These are phyloP conservation scores for Rhopalosiphum nymphaeae DNA, from an alignment of 2,888 invertebrate species.

Conservation along the genomic window DNA sequence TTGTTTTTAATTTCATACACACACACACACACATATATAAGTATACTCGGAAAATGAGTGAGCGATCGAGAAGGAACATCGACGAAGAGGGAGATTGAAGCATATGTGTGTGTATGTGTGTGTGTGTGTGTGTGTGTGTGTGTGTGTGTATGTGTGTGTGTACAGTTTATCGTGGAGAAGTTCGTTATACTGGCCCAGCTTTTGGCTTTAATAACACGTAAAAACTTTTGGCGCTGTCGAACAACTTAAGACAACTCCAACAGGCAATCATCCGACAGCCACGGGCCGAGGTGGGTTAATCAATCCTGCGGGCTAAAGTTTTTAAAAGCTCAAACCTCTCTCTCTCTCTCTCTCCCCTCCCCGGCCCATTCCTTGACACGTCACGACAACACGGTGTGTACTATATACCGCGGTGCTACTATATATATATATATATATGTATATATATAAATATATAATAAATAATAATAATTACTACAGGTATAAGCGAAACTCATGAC, in stretches of 20 bases:
- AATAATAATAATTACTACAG: background rate
- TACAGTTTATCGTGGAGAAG: constrained; percentile 20
- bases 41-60: background rate
- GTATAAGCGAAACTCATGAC: background rate
- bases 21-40: background rate
- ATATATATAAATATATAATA: constrained; percentile 5
- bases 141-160: background rate
- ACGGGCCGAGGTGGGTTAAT: constrained; percentile 1
- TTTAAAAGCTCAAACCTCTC: constrained; percentile 33
- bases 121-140: background rate
- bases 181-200: constrained; percentile 47
- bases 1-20: constrained; percentile 57
- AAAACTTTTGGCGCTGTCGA: constrained; percentile 56
- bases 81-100: background rate
- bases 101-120: background rate
- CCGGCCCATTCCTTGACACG: background rate
- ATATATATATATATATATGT: no score
- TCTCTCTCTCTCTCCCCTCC: background rate
- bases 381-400: background rate
- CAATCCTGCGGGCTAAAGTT: constrained; percentile 55
- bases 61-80: background rate
- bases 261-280: constrained; percentile 41
- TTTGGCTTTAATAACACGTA: constrained; percentile 51
- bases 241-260: constrained; percentile 56
- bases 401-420: background rate